Evolutionary conservation across 2,797 vertebrate genomes (phyloP), one percentile per base, ranked within the genome.

Genomic region (Cetoscarus ocellatus): DNA sequence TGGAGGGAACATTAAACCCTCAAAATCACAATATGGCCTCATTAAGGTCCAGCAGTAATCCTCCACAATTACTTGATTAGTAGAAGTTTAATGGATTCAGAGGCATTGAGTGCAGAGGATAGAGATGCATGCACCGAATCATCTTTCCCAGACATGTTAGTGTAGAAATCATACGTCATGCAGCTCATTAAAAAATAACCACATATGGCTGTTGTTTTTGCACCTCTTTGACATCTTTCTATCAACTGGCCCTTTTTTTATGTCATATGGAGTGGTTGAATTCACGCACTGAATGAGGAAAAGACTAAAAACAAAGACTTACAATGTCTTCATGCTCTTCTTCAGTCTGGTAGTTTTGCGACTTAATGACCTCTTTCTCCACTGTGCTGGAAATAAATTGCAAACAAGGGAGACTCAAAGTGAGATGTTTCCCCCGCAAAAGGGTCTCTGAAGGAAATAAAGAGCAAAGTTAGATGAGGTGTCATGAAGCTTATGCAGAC

Each of bases 151-250:
- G 64, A 78, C 71, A 44, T 61, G 15, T 19, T 10, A 8, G 53
- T 49, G 53, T 58, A 40, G 18, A 61, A 39, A 74, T 77, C 73
- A 59, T 50, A 82, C 60, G 60, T 61, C 40, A 48, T 73, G 58
- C 63, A 70, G 59, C 73, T 84, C 83, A 75, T 86, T 81, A 88
- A 60, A 43, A 72, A 38, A 36, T 7, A 51, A 38, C 52, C 35
- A 36, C 77, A 27, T 27, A 27, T 38, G 60, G 63, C 69, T 68
- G 8, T 64, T 56, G 57, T 55, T 43, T 39, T 71, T 54, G 10
- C 40, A 44, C 42, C 49, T 48, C 62, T 17, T 59, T 63, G 47
- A 11, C 1, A 1, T 55, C 39, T 9, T 14, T 39, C 17, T 40
- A 10, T 61, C 71, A 8, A 67, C 49, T 17, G 48, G 53, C 3